Percentiles rank a stretch among this genome's conserved stretches.
Evolutionary conservation across 1,140 invertebrate genomes (phyloP).

Genomic region (Drosophila bocqueti): DNA sequence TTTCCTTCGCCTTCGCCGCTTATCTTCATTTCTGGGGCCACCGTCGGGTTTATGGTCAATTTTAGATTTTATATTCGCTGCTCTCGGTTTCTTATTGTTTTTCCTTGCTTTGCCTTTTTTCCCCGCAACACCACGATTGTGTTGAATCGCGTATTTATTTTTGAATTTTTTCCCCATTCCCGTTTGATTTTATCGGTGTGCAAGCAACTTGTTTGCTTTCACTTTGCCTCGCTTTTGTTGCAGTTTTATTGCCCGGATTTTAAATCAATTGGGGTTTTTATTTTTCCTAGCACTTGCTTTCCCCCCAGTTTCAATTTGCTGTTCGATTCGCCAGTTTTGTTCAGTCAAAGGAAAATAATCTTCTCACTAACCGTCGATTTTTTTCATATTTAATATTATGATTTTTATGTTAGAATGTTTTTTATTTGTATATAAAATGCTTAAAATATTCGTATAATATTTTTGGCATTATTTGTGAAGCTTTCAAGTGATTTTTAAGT

Average conservation of each 20-base stretch:
- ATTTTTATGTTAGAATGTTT: background rate
- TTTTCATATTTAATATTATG: background rate
- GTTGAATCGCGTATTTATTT: slow-evolving; percentile 50
- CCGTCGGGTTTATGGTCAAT: slow-evolving; percentile 68
- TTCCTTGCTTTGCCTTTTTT: slow-evolving; percentile 19
- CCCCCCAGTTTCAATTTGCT: slow-evolving; percentile 29
- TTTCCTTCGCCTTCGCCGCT: slow-evolving; percentile 60
- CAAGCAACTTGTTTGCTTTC: slow-evolving; percentile 58
- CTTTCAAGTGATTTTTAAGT: slow-evolving; percentile 4
- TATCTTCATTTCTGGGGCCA: slow-evolving; percentile 51
- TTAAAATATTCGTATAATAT: background rate
- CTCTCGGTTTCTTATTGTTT: slow-evolving; percentile 52
- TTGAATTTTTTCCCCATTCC: slow-evolving; percentile 47
- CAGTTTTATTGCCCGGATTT: slow-evolving; percentile 53
- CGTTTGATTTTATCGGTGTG: slow-evolving; percentile 57
- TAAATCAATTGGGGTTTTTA: slow-evolving; percentile 51
- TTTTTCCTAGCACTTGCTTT: background rate
- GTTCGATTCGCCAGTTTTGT: slow-evolving; percentile 2
- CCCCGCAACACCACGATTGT: slow-evolving; percentile 16
- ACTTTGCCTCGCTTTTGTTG: slow-evolving; percentile 49
- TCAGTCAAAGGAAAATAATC: slow-evolving; percentile 12
- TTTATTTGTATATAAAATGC: background rate
- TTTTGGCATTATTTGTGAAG: background rate
- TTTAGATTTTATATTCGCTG: slow-evolving; percentile 58
- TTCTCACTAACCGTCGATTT: background rate